phyloP scores from a whole-genome alignment of 1,140 invertebrate species.

The Drosophila sulfurigaster region DNA sequence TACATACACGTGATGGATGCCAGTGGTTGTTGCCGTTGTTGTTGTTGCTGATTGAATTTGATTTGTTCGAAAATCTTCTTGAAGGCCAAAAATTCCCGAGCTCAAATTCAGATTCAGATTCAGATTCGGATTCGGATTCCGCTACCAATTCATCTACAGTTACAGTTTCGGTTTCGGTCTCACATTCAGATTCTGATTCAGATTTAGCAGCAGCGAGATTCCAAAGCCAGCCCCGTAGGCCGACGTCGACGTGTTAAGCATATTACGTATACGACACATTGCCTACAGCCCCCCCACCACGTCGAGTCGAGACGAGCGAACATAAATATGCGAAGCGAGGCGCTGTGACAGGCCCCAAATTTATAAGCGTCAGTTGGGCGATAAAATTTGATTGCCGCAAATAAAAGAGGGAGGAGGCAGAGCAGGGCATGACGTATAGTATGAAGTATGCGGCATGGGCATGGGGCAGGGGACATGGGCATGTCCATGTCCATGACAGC shows the following conservation, averaged over 20 bases:
- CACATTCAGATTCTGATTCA: conserved; percentile 2
- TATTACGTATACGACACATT: conserved; percentile 67
- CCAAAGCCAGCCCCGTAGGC: conserved; percentile 22
- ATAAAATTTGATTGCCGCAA: conserved; percentile 78
- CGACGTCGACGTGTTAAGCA: conserved; percentile 71
- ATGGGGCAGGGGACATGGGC: too few species aligned
- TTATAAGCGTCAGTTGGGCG: conserved; percentile 77
- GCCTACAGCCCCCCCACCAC: background rate
- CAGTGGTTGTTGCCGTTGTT: background rate
- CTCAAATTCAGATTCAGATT: conserved; percentile 3
- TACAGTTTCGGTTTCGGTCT: background rate
- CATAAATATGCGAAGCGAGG: conserved; percentile 64
- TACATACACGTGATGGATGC: background rate
- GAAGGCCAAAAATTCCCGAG: conserved; percentile 17
- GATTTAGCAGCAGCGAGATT: conserved; percentile 1
- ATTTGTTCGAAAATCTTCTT: conserved; percentile 52
- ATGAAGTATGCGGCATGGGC: background rate
- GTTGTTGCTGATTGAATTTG: conserved; percentile 68
- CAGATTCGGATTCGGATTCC: background rate
- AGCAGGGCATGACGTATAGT: too few species aligned
- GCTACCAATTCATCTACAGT: conserved; percentile 20
- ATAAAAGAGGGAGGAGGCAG: conserved; percentile 47
- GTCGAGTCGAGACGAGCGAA: conserved; percentile 4
- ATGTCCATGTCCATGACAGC: conserved; percentile 16
- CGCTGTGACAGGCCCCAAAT: conserved; percentile 65